Evolutionary conservation across 1,140 invertebrate species (phyloP).

Genomic region (Apis dorsata): DNA sequence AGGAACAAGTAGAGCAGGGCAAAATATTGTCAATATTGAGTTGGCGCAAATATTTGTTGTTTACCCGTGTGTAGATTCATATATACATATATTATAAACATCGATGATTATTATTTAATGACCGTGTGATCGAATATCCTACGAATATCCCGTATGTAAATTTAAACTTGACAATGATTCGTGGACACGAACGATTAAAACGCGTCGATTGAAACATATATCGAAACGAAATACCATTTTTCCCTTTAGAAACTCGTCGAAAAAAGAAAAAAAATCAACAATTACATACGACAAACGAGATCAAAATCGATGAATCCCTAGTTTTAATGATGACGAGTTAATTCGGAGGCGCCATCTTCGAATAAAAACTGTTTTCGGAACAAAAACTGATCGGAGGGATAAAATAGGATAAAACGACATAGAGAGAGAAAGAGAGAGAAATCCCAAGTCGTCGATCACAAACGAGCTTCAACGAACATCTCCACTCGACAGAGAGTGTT

Average conservation of each 20-base stretch:
- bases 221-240: background rate
- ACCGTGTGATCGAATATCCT: background rate
- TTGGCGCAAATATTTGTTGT: background rate
- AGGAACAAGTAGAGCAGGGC: background rate
- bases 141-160: background rate
- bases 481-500: slow-evolving; percentile 6
- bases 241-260: no score
- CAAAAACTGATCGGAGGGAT: no score
- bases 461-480: background rate
- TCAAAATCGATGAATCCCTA: no score
- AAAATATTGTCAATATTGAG: background rate
- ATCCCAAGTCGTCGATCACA: no score
- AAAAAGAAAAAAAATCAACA: no score
- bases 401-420: no score
- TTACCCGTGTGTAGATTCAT: background rate
- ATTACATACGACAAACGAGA: no score
- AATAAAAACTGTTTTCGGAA: no score
- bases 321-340: no score
- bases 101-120: background rate
- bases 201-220: background rate
- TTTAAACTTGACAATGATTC: background rate
- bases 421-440: no score
- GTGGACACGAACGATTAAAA: background rate
- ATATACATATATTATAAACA: no score
- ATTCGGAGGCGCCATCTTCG: no score